phyloP scores from a whole-genome alignment of 2,113 vertebrate species.

The Orcinus orca region DNA sequence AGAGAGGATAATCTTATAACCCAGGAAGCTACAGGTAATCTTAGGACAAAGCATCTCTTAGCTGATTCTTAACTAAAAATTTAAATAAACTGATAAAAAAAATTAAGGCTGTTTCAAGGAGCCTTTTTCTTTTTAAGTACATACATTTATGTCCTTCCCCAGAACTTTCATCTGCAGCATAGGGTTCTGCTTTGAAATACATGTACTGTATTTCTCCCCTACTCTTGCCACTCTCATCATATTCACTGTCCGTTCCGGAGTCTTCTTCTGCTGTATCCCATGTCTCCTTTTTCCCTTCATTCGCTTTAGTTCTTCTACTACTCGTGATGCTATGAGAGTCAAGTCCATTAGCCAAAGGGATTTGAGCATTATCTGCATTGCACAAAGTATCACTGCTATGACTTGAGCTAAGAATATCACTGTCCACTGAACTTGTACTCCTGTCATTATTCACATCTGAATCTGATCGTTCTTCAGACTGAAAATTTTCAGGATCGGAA shows the following conservation, averaged over 20 bases:
- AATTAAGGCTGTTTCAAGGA: neutral
- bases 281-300: constrained; percentile 97
- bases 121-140: constrained; percentile 62
- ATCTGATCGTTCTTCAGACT: constrained; percentile 94
- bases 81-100: constrained; percentile 12
- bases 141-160: constrained; percentile 95
- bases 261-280: constrained; percentile 99
- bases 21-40: neutral
- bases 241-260: constrained; percentile 98
- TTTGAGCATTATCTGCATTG: constrained; percentile 92
- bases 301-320: constrained; percentile 97
- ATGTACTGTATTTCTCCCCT: constrained; percentile 91
- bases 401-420: constrained; percentile 98
- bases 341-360: constrained; percentile 95
- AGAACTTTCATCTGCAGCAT: constrained; percentile 86
- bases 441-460: constrained; percentile 98
- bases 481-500: constrained; percentile 92
- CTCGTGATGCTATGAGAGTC: constrained; percentile 98
- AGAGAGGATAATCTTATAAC: neutral
- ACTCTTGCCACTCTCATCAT: constrained; percentile 96
- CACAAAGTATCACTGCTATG: constrained; percentile 98
- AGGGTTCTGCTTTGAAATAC: constrained; percentile 94
- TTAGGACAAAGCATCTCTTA: constrained; percentile 22
- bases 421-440: constrained; percentile 98
- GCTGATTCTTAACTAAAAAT: constrained; percentile 10